Conservation (phyloP, 2,797 vertebrate genomes). For the Eulemur mongoz region DNA sequence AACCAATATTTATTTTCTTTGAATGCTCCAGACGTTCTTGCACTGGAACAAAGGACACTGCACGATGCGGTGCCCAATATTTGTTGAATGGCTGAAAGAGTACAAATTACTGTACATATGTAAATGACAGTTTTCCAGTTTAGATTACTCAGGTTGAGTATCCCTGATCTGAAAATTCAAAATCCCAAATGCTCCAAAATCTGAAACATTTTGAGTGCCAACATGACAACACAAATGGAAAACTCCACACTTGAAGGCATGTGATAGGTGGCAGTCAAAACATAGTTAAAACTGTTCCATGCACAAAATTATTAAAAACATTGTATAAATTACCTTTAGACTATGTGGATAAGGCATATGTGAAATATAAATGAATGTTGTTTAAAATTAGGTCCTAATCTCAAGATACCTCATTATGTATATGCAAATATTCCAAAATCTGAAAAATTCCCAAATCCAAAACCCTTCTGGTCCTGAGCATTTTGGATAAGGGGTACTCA, state of each 20-base stretch:
- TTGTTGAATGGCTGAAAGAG: background rate
- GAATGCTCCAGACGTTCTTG: background rate
- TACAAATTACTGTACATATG: background rate
- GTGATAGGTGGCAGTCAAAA: background rate
- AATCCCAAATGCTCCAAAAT: background rate
- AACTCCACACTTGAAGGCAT: background rate
- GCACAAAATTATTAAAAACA: background rate
- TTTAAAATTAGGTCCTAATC: background rate
- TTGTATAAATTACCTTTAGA: background rate
- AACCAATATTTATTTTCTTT: background rate
- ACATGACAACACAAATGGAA: background rate
- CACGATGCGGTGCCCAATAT: background rate
- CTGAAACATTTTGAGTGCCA: background rate
- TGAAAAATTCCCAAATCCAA: background rate
- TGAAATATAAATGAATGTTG: background rate
- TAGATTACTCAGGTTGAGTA: background rate
- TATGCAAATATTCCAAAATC: background rate
- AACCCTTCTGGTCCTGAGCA: background rate
- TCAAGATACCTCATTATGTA: background rate
- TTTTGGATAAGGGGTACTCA: background rate
- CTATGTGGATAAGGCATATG: background rate
- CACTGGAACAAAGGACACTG: background rate
- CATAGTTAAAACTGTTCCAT: background rate
- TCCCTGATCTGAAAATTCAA: background rate
- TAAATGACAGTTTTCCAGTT: background rate